Conservation (phyloP, 2,888 invertebrate species). For the Euzophera pinguis region DNA sequence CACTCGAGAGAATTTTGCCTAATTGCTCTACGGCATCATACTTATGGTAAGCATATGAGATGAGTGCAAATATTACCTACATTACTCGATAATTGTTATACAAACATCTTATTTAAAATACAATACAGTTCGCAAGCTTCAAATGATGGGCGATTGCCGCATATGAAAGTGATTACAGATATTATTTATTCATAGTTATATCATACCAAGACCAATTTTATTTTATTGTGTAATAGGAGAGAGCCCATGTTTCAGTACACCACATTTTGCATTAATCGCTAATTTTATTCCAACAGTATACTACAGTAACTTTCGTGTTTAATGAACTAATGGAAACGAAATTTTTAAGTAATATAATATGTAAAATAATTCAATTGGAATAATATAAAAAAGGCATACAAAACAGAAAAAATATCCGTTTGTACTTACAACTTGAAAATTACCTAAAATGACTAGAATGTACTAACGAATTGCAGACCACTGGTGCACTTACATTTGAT, state of each 20-base stretch:
- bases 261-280: background rate
- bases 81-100: constrained; percentile 61
- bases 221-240: constrained; percentile 8
- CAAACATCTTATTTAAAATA: constrained; percentile 55
- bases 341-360: background rate
- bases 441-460: constrained; percentile 14
- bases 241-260: background rate
- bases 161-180: constrained; percentile 27
- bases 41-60: constrained; percentile 56
- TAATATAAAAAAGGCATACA: background rate
- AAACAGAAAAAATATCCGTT: background rate
- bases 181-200: constrained; percentile 1
- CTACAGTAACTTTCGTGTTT: background rate
- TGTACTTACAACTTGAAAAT: background rate
- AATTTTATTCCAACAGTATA: background rate
- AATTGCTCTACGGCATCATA: constrained; percentile 37
- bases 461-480: constrained; percentile 10
- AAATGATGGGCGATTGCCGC: constrained; percentile 41
- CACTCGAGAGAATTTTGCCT: constrained; percentile 45
- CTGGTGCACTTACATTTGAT: background rate
- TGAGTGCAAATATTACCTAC: constrained; percentile 64
- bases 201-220: constrained; percentile 10
- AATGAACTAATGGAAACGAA: background rate
- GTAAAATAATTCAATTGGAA: background rate
- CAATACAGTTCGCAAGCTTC: constrained; percentile 54